These are phyloP conservation scores for Nothura maculosa DNA, from an alignment of 2,797 vertebrate genomes.

Conservation along the genomic window DNA sequence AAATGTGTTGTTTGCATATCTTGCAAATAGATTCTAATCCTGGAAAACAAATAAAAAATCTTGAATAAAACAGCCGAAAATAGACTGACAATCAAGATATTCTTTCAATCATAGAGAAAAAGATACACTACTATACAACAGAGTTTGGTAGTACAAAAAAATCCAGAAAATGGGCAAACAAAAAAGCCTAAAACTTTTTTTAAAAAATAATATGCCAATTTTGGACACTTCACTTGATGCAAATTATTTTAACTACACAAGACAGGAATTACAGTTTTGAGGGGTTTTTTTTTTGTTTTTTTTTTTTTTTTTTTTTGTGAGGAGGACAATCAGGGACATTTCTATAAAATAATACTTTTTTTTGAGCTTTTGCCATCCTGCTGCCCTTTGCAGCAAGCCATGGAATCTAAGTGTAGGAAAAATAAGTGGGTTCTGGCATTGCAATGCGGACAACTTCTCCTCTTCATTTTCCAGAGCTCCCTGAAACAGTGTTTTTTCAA, in stretches of 20 bases:
- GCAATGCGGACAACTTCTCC: not conserved
- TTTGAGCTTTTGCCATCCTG: not conserved
- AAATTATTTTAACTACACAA: not conserved
- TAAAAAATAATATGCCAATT: not conserved
- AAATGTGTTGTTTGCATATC: slow-evolving; percentile 21
- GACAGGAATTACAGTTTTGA: not conserved
- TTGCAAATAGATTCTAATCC: not conserved
- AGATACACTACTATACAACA: not conserved
- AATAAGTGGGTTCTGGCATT: slow-evolving; percentile 45
- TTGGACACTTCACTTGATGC: not conserved
- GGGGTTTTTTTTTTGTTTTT: too few relatives aligned
- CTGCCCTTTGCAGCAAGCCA: not conserved
- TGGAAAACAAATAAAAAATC: slow-evolving; percentile 10
- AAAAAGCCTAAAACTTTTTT: not conserved
- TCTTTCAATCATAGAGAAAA: not conserved
- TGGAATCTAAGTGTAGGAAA: slow-evolving; percentile 52
- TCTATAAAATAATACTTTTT: not conserved
- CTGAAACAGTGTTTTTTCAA: not conserved
- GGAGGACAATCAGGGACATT: not conserved
- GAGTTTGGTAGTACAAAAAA: not conserved
- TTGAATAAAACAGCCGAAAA: slow-evolving; percentile 1
- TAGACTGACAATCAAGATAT: not conserved
- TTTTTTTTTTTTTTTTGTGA: not conserved
- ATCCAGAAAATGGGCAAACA: too few relatives aligned
- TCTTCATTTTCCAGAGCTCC: not conserved